Base-by-base conservation (phyloP, 2,113 vertebrate species). In the Carassius carassius region DNA sequence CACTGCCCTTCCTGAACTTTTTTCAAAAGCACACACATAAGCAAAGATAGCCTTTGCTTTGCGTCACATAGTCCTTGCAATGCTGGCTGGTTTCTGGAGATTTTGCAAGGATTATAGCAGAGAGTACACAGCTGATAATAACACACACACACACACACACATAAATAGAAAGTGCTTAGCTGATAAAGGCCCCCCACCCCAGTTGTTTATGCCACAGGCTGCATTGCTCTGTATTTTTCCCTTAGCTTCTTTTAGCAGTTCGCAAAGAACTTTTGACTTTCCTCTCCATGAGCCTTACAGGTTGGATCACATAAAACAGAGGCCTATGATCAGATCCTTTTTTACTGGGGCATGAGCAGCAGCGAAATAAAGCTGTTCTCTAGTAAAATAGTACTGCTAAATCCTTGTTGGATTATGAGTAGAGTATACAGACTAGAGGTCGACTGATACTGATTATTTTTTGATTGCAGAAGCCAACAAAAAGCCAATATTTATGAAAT, bases 161-260 rank as follows among this genome's bases (percentile, higher is more conserved):
- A 62, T 7, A 60, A 60, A 76, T n/a, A 65, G 19, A 78, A 56
- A 72, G 65, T 35, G 80, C 29, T 82, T 82, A 37, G 63, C 67
- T 58, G 81, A 82, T 82, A 82, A 82, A 29, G 35, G 14, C 8
- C 81, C 65, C 67, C 62, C 62, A 72, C 51, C 49, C 67, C 32
- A 13, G 81, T 54, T 82, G 81, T 82, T 82, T 82, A 82, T 58
- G 67, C 81, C 81, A 82, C 49, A 72, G 81, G 81, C 67, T 56
- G 63, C 80, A 72, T 56, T 41, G 67, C 81, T n/a, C 23, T 81
- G 44, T 51, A 82, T 82, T 72, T 82, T 72, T 82, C 23, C 23
- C 9, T 67, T 21, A 21, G 19, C 4, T 67, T 41, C 7, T 41
- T 72, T 81, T 82, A 82, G 12, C 3, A 69, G 63, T 35, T 69